Percentiles rank a stretch among this genome's conserved stretches.
These are phyloP conservation scores for Perccottus glenii DNA, from an alignment of 2,113 vertebrate species.

Conservation along the genomic window DNA sequence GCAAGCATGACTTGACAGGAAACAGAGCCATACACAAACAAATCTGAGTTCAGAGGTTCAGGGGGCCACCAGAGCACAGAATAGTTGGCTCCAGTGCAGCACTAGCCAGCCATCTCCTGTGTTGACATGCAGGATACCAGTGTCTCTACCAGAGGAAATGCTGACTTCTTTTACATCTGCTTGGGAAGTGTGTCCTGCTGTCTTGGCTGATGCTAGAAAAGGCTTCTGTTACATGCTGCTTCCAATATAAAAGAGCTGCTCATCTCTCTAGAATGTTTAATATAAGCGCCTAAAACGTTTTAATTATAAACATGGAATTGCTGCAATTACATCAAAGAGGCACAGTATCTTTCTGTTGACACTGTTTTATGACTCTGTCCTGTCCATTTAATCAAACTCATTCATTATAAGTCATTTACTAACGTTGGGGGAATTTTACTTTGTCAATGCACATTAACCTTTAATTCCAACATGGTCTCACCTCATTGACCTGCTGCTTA, in stretches of 20 bases:
- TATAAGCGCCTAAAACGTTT: conserved; percentile 48
- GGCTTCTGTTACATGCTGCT: conserved; percentile 57
- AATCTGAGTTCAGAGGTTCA: conserved; percentile 68
- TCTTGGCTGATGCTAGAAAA: conserved; percentile 48
- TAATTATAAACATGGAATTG: conserved; percentile 36
- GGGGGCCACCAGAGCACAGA: conserved; percentile 58
- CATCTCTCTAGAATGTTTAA: conserved; percentile 40
- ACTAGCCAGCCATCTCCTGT: conserved; percentile 64
- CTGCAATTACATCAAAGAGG: conserved; percentile 31
- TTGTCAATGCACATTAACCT: not conserved
- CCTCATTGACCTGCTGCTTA: conserved; percentile 95
- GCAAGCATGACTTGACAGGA: conserved; percentile 58
- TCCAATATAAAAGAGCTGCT: conserved; percentile 51
- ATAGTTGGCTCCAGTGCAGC: conserved; percentile 37
- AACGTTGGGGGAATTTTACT: not conserved
- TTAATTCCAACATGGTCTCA: conserved; percentile 64
- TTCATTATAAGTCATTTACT: conserved; percentile 1
- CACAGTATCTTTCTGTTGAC: conserved; percentile 15
- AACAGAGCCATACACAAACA: conserved; percentile 54
- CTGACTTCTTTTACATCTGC: conserved; percentile 71
- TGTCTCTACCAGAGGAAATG: conserved; percentile 74
- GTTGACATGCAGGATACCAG: conserved; percentile 73
- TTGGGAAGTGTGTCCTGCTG: conserved; percentile 59
- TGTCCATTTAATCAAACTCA: not conserved
- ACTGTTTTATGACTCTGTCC: conserved; percentile 3